Conservation (phyloP, 2,888 invertebrate species). For the Cantharis flavilabris region DNA sequence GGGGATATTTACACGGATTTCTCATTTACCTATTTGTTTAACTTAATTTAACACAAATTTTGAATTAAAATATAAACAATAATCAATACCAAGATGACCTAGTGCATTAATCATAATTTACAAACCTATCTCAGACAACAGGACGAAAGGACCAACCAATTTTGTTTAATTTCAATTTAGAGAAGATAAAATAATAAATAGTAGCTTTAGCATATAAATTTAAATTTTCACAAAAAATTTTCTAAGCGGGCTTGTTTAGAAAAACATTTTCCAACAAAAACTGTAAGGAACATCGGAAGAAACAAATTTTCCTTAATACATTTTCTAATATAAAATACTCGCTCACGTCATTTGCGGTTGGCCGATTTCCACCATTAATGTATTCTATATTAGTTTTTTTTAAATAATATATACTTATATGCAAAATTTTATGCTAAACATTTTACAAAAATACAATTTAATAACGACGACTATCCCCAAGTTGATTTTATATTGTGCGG, state of each 20-base stretch:
- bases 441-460: background rate
- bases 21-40: background rate
- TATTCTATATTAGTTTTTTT: background rate
- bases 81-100: background rate
- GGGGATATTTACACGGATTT: background rate
- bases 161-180: background rate
- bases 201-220: background rate
- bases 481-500: background rate
- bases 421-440: background rate
- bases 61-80: background rate
- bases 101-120: background rate
- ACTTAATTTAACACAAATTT: background rate
- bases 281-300: background rate
- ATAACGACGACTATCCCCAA: background rate
- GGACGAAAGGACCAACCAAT: background rate
- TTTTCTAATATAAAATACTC: background rate
- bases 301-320: background rate
- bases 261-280: background rate
- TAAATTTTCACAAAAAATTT: background rate
- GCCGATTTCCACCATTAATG: background rate
- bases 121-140: background rate
- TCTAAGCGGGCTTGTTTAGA: background rate
- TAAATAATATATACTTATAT: background rate
- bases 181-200: background rate
- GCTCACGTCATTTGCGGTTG: background rate